Conservation (phyloP, 2,113 vertebrate genomes). For the Limnothrissa miodon region DNA sequence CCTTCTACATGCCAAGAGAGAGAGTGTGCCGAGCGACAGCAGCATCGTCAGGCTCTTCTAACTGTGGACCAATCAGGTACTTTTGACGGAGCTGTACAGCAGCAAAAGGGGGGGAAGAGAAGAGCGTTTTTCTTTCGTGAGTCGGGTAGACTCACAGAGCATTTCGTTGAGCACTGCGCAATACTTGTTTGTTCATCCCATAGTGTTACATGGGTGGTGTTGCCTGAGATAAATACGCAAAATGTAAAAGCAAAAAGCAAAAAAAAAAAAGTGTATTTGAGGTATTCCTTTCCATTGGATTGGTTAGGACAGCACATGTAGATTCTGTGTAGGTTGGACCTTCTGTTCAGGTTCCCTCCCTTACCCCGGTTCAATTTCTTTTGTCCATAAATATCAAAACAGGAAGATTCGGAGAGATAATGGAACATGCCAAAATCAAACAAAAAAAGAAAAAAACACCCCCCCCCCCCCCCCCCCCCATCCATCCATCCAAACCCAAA, state of each 20-base stretch:
- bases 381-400: constrained; percentile 67
- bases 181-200: constrained; percentile 74
- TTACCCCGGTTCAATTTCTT: constrained; percentile 20
- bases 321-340: constrained; percentile 61
- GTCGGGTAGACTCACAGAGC: constrained; percentile 80
- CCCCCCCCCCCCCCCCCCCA: constrained; percentile 1
- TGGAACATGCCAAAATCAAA: constrained; percentile 47
- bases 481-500: constrained; percentile 31
- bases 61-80: constrained; percentile 76
- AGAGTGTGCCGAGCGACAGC: constrained; percentile 51
- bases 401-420: constrained; percentile 66
- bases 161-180: constrained; percentile 97
- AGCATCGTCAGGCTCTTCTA: constrained; percentile 74
- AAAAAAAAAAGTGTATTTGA: constrained; percentile 35
- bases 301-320: constrained; percentile 70
- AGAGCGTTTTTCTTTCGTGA: constrained; percentile 46
- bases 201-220: constrained; percentile 60
- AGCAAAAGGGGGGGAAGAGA: constrained; percentile 54
- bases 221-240: constrained; percentile 35
- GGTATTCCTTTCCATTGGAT: constrained; percentile 48
- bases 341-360: constrained; percentile 56
- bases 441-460: background rate
- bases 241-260: constrained; percentile 27
- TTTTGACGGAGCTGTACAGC: constrained; percentile 72
- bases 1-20: constrained; percentile 84